These are phyloP conservation scores for Pogonocherus hispidulus DNA, from an alignment of 2,888 invertebrate genomes.

Conservation along the genomic window DNA sequence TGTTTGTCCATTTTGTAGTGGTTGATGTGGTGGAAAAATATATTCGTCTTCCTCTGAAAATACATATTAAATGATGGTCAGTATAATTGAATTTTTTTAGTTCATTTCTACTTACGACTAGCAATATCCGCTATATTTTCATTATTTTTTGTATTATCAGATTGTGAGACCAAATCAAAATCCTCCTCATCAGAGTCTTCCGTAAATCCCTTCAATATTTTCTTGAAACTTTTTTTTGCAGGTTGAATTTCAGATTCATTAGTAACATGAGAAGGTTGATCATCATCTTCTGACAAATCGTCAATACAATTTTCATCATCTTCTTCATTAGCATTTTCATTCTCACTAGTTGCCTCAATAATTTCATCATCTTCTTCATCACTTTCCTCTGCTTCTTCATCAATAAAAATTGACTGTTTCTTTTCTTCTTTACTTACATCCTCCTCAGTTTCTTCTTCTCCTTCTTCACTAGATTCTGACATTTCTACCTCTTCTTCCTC, in stretches of 20 bases:
- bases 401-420: slow-evolving; percentile 60
- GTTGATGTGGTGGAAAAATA: slow-evolving; percentile 60
- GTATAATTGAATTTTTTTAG: no score
- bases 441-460: slow-evolving; percentile 69
- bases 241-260: slow-evolving; percentile 38
- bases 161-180: slow-evolving; percentile 17
- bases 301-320: slow-evolving; percentile 44
- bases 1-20: slow-evolving; percentile 54
- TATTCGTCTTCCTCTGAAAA: slow-evolving; percentile 60
- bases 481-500: slow-evolving; percentile 68
- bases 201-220: slow-evolving; percentile 60
- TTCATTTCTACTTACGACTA: slow-evolving; percentile 39
- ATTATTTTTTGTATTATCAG: not conserved
- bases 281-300: slow-evolving; percentile 8
- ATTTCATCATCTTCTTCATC: slow-evolving; percentile 55
- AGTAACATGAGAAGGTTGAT: slow-evolving; percentile 4
- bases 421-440: slow-evolving; percentile 58
- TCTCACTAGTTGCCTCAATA: slow-evolving; percentile 52
- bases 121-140: slow-evolving; percentile 25
- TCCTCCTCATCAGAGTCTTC: slow-evolving; percentile 64
- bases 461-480: slow-evolving; percentile 67
- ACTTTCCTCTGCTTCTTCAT: slow-evolving; percentile 62
- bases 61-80: not conserved
- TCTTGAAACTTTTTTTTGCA: slow-evolving; percentile 55
- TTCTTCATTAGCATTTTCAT: slow-evolving; percentile 51